These are phyloP conservation scores for Sebastes aleutianus DNA, from an alignment of 2,797 vertebrate genomes.

Conservation along the genomic window DNA sequence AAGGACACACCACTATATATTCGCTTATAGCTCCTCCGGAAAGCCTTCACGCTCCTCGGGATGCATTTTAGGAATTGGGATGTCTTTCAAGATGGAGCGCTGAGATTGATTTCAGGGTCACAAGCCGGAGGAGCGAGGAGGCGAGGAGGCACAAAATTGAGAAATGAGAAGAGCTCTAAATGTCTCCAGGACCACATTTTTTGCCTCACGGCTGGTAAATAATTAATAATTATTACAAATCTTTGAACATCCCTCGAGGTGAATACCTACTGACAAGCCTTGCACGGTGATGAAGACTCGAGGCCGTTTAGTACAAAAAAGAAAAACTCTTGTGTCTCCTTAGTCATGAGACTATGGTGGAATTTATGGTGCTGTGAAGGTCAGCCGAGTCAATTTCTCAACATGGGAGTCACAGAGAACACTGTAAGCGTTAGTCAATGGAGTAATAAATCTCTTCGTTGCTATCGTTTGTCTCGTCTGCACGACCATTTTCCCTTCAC, in stretches of 20 bases:
- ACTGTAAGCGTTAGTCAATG: constrained; percentile 51
- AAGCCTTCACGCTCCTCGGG: not conserved
- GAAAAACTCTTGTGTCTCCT: constrained; percentile 45
- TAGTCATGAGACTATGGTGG: constrained; percentile 34
- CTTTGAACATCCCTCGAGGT: not conserved
- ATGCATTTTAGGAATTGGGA: not conserved
- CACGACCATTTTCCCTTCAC: not conserved
- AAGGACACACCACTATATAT: not conserved
- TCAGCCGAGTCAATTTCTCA: constrained; percentile 64
- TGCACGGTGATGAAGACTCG: constrained; percentile 10
- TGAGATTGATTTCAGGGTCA: not conserved
- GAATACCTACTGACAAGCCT: not conserved
- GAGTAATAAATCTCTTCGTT: constrained; percentile 54
- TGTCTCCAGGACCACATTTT: not conserved
- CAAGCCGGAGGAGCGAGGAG: not conserved
- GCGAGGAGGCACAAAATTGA: not conserved
- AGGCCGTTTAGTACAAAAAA: constrained; percentile 7
- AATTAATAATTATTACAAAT: not conserved
- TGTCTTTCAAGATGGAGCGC: no score
- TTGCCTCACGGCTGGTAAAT: not conserved
- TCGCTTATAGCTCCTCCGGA: not conserved
- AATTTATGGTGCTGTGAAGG: constrained; percentile 65
- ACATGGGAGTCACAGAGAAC: constrained; percentile 45
- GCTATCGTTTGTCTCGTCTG: constrained; percentile 41
- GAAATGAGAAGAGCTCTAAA: not conserved